Conservation (phyloP, 2,113 vertebrate genomes). For the Petroica traversi region DNA sequence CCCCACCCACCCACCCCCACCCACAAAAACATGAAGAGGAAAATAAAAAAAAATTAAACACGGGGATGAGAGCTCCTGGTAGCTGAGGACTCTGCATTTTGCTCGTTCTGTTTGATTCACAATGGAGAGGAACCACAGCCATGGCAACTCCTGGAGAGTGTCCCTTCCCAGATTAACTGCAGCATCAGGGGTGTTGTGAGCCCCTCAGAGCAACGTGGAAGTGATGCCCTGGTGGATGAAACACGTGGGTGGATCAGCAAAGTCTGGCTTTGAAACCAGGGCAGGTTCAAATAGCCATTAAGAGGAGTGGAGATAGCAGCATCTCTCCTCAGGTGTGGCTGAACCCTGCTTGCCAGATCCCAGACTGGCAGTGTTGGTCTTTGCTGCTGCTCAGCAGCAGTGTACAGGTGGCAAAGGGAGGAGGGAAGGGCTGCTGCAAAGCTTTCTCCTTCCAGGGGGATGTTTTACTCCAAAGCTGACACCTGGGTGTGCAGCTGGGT, state of each 20-base stretch:
- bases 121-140: neutral
- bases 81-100: neutral
- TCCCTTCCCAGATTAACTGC: neutral
- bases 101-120: neutral
- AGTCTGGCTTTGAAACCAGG: neutral
- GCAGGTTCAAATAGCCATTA: neutral
- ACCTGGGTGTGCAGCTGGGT: neutral
- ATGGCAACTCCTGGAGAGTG: neutral
- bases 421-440: neutral
- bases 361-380: neutral
- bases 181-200: neutral
- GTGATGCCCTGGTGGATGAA: neutral
- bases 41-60: neutral
- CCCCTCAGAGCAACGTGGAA: rapidly evolving
- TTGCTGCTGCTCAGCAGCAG: neutral
- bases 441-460: neutral
- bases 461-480: neutral
- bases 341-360: neutral
- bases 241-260: rapidly evolving
- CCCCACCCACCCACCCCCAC: neutral
- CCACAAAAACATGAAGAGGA: neutral
- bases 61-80: neutral
- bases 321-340: neutral
- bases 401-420: neutral
- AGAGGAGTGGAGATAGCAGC: neutral